Evolutionary conservation across 2,113 vertebrate species (phyloP).

Genomic region (Pongo pygmaeus): DNA sequence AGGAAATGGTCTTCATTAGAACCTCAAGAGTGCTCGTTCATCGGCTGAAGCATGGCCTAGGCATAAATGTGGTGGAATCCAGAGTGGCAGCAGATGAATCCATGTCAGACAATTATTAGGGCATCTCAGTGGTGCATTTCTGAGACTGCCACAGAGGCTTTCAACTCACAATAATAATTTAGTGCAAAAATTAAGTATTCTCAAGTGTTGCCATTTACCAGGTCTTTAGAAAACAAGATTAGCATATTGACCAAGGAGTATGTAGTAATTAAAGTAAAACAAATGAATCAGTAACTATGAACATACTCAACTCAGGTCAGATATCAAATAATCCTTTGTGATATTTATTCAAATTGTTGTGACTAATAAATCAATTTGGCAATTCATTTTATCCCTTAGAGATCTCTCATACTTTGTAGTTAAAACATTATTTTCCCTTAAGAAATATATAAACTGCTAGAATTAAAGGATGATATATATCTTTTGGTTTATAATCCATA

Average conservation of each 20-base stretch:
- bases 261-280: neutral
- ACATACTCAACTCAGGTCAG: neutral
- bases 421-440: neutral
- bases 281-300: neutral
- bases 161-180: neutral
- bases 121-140: neutral
- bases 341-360: neutral
- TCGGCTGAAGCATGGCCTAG: neutral
- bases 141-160: neutral
- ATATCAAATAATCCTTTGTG: neutral
- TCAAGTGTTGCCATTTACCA: neutral
- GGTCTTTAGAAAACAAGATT: neutral
- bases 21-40: fast-evolving
- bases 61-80: neutral
- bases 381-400: neutral
- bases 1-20: neutral
- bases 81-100: neutral
- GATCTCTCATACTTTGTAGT: neutral
- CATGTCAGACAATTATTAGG: neutral
- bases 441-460: neutral
- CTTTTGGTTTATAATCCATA: neutral
- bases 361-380: neutral
- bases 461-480: neutral
- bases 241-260: neutral
- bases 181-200: neutral